These are phyloP conservation scores for Sinocyclocheilus maitianheensis DNA, from an alignment of 2,113 vertebrate species.

Conservation along the genomic window DNA sequence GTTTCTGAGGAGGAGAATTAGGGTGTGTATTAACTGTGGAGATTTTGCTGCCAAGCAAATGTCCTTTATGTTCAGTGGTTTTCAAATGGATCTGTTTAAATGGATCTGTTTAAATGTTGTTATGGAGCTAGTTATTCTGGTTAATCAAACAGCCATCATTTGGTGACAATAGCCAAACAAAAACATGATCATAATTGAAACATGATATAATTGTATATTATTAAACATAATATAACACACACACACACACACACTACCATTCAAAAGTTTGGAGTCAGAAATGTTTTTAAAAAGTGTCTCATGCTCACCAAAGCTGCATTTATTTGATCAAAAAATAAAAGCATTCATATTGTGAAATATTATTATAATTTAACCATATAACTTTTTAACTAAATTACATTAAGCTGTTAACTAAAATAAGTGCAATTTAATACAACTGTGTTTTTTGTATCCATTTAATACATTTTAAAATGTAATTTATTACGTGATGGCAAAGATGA, in stretches of 20 bases:
- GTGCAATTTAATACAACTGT: no score
- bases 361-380: no score
- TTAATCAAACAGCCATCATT: background rate
- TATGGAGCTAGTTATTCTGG: background rate
- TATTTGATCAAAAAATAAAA: no score
- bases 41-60: constrained; percentile 14
- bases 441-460: no score
- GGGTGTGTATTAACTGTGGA: constrained; percentile 9
- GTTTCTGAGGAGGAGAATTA: constrained; percentile 7
- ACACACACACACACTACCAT: no score
- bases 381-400: no score
- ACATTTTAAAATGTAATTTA: background rate
- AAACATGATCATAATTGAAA: background rate
- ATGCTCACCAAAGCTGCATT: no score
- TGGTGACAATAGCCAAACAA: background rate
- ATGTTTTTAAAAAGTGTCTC: no score
- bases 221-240: no score
- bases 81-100: background rate
- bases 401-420: no score
- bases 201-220: background rate
- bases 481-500: background rate
- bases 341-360: no score
- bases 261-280: no score
- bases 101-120: background rate
- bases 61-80: background rate